A percentile compares a stretch with the other conserved stretches of the same genome.
Conservation (phyloP, 2,797 vertebrate genomes). For the Bradypus variegatus region DNA sequence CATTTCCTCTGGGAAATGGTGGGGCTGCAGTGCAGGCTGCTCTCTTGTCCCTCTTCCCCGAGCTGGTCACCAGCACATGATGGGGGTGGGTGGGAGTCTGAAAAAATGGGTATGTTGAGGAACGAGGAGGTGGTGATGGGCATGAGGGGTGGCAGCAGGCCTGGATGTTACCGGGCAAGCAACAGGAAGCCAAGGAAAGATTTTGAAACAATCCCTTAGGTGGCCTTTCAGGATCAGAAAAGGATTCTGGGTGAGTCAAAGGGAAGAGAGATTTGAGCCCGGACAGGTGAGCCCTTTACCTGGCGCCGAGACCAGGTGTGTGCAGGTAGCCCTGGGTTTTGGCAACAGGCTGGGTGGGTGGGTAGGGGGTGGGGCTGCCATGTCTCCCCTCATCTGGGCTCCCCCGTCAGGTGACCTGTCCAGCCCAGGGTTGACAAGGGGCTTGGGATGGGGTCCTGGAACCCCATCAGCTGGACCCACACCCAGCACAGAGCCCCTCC, state of each 20-base stretch:
- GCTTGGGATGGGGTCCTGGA: neutral
- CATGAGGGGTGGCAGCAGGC: too few relatives aligned
- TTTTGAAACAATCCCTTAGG: neutral
- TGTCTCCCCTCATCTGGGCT: too few relatives aligned
- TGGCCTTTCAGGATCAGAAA: accelerated
- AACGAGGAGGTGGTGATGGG: neutral
- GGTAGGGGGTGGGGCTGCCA: neutral
- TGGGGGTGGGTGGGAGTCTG: neutral
- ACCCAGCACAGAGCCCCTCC: neutral
- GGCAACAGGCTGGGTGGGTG: neutral
- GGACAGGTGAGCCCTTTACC: neutral
- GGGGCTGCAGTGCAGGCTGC: accelerated
- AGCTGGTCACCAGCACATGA: neutral
- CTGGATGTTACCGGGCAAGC: accelerated
- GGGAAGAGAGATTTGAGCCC: neutral
- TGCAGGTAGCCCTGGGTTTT: neutral
- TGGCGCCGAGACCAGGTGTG: neutral
- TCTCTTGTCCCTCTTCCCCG: neutral
- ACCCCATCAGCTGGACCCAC: neutral
- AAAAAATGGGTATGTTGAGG: neutral
- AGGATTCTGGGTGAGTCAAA: accelerated
- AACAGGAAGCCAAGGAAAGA: accelerated
- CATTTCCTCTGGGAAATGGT: neutral
- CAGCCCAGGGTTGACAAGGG: neutral
- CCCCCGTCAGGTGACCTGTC: neutral